Percentiles rank a stretch among this genome's conserved stretches.
Evolutionary conservation across 2,797 vertebrate species (phyloP).

Genomic region (Phataginus tetradactyla): DNA sequence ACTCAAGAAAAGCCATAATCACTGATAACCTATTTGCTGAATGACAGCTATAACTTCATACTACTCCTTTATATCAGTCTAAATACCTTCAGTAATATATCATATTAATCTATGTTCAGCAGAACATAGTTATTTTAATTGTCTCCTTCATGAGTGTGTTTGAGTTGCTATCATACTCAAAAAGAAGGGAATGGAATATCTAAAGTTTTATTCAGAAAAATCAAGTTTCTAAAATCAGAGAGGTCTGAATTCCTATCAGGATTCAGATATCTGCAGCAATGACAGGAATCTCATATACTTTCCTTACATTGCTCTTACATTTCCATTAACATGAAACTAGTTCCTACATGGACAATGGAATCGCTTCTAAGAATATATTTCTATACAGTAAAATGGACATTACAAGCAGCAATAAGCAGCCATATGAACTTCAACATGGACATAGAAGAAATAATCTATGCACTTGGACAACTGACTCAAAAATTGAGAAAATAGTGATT

Average conservation of each 20-base stretch:
- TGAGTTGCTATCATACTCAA: neutral
- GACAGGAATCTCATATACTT: neutral
- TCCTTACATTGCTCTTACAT: neutral
- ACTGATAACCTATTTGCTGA: conserved; percentile 72
- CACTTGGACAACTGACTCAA: neutral
- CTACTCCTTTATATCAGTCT: conserved; percentile 34
- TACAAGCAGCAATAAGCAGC: neutral
- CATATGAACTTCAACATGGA: neutral
- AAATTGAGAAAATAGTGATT: neutral
- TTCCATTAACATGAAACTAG: neutral
- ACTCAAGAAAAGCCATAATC: conserved; percentile 80
- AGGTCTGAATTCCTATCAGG: neutral
- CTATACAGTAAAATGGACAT: neutral
- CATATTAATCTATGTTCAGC: neutral
- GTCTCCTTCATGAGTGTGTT: neutral
- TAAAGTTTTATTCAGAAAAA: neutral
- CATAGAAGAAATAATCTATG: neutral
- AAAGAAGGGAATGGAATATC: neutral
- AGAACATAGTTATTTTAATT: neutral
- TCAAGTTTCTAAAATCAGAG: neutral
- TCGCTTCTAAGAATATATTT: neutral
- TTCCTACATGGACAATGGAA: neutral
- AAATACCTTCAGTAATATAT: neutral
- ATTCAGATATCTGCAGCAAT: neutral
- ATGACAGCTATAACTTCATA: conserved; percentile 67